Evolutionary conservation across 1,140 invertebrate genomes (phyloP).

Genomic region (Drosophila azteca): DNA sequence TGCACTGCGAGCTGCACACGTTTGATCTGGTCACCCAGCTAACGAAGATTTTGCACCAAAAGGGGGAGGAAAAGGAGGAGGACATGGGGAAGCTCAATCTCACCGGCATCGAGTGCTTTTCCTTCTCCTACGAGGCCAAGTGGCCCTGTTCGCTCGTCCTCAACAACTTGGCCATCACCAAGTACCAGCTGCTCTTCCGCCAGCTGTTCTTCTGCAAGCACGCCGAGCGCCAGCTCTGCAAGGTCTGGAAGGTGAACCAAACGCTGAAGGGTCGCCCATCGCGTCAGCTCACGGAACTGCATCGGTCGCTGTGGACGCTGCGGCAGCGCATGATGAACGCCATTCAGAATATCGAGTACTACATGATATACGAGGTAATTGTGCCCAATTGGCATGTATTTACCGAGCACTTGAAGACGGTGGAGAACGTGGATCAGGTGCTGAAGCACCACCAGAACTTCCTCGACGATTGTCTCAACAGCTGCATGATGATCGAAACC

Average conservation of each 20-base stretch:
- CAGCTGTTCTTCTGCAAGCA: conserved; percentile 97
- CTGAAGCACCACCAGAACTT: conserved; percentile 94
- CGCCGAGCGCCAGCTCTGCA: conserved; percentile 93
- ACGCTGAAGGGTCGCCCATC: conserved; percentile 93
- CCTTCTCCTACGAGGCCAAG: conserved; percentile 96
- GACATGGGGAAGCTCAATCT: conserved; percentile 66
- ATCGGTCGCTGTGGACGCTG: conserved; percentile 94
- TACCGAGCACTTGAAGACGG: conserved; percentile 92
- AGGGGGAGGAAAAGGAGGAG: conserved; percentile 59
- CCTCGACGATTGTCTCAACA: conserved; percentile 94
- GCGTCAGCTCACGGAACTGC: conserved; percentile 87
- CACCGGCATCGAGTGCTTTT: conserved; percentile 95
- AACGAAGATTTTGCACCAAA: conserved; percentile 88
- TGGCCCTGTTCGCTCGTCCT: conserved; percentile 98
- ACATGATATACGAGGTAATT: conserved; percentile 99
- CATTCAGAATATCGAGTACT: conserved; percentile 98
- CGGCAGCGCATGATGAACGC: conserved; percentile 98
- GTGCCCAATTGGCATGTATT: conserved; percentile 97
- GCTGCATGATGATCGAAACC: conserved; percentile 97
- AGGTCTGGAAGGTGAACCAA: conserved; percentile 97
- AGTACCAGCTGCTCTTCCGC: conserved; percentile 98
- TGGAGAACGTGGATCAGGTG: conserved; percentile 96
- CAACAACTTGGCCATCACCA: conserved; percentile 94
- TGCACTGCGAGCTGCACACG: conserved; percentile 93
- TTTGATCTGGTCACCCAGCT: conserved; percentile 95